Base-by-base conservation (phyloP, 2,113 vertebrate genomes). In the Tyrannus savana region DNA sequence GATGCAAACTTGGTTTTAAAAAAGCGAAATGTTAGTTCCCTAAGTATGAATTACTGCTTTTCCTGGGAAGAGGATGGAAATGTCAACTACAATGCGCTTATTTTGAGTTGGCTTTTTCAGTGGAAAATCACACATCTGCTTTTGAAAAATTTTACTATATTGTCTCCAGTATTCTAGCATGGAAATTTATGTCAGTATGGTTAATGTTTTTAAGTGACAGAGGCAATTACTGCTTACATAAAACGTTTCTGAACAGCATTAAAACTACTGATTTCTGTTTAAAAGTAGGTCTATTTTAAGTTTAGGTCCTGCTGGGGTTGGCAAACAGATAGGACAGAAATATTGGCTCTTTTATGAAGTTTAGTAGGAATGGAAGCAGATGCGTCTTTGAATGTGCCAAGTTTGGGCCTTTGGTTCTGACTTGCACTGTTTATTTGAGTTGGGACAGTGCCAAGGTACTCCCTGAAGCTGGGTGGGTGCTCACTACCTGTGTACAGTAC, bases 181-280 rank as follows among this genome's bases (percentile, higher is more conserved):
- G 66, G 52, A 82, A 84, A 82, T 84, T 85, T 69, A 77, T 92
- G 81, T 84, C 74, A 72, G 33, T 55, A 84, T 79, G 35, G 60
- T 82, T 87, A 84, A 82, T 78, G 52, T 93, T 91, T 85, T 79
- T 78, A 82, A 75, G 66, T 85, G 88, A 52, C 78, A 79, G 82
- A 79, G 42, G 62, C 75, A 92, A 79, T 92, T 93, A 72, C 33
- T 35, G 24, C 72, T 83, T 85, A 73, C 10, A 84, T 74, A 71
- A 91, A 95, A 56, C n/a, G 35, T 77, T 80, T 77, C 72, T 77
- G 63, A 94, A 50, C 10, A 81, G 46, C 46, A 50, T 71, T 86
- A 53, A 77, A 74, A 73, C 17, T 37, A 67, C 50, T 46, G 72
- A 91, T 78, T 91, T 50, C 24, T 89, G 50, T 80, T 83, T 68